Conservation (phyloP, 1,140 invertebrate species). For the Pogonomyrmex californicus region DNA sequence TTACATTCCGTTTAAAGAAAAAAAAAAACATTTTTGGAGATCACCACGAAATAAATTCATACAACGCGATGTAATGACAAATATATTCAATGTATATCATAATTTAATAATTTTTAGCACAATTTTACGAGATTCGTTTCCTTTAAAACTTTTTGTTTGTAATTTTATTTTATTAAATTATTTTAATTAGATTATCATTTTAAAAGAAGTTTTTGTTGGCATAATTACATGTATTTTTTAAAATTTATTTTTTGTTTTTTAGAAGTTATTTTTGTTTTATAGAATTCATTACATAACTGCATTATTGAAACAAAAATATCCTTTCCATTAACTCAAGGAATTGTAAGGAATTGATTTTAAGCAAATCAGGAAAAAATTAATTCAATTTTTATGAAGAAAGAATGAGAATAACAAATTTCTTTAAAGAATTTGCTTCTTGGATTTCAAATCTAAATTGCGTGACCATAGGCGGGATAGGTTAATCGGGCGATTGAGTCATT, state of each 20-base stretch:
- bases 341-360: background rate
- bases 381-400: constrained; percentile 17
- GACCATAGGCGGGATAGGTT: constrained; percentile 57
- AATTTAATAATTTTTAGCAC: background rate
- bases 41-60: background rate
- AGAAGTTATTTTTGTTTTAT: background rate
- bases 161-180: constrained; percentile 31
- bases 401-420: constrained; percentile 24
- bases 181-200: background rate
- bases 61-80: background rate
- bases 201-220: background rate
- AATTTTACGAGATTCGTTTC: background rate
- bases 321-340: constrained; percentile 9
- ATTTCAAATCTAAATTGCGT: constrained; percentile 50
- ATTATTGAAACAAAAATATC: background rate
- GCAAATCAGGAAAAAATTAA: constrained; percentile 18
- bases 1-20: background rate
- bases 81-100: background rate
- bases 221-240: constrained; percentile 5
- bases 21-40: background rate
- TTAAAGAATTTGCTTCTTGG: constrained; percentile 24
- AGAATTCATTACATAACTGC: constrained; percentile 4
- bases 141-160: background rate
- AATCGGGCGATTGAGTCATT: constrained; percentile 54
- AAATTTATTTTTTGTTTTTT: background rate